Conservation (phyloP, 2,888 invertebrate genomes). For the Synanthedon andrenaeformis region DNA sequence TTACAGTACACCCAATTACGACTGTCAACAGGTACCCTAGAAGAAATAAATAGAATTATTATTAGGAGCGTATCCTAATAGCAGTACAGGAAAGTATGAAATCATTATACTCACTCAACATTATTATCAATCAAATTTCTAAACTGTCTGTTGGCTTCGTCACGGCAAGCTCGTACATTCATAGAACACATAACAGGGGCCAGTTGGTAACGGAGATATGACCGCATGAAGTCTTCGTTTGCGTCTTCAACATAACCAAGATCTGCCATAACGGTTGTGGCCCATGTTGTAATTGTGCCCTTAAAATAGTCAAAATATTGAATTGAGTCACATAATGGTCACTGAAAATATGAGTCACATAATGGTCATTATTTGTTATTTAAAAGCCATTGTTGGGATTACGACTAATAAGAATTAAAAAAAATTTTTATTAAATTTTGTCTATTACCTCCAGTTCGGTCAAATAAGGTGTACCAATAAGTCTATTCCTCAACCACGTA, state of each 20-base stretch:
- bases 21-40: conserved; percentile 52
- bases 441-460: conserved; percentile 15
- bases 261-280: conserved; percentile 23
- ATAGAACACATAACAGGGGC: conserved; percentile 42
- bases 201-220: conserved; percentile 45
- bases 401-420: too few species aligned
- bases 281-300: conserved; percentile 32
- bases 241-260: conserved; percentile 27
- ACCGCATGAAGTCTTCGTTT: conserved; percentile 40
- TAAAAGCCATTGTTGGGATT: too few species aligned
- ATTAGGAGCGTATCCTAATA: too few species aligned
- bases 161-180: conserved; percentile 23
- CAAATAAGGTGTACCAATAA: conserved; percentile 25
- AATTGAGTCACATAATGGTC: too few species aligned
- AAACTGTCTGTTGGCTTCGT: conserved; percentile 31
- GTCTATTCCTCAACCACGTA: conserved; percentile 55
- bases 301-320: conserved; percentile 9
- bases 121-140: conserved; percentile 12
- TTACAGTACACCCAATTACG: conserved; percentile 81
- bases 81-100: too few species aligned
- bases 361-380: too few species aligned
- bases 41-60: not conserved
- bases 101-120: conserved; percentile 15
- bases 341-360: too few species aligned
- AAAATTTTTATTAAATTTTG: too few species aligned